These are phyloP conservation scores for Tethea ocularis DNA, from an alignment of 2,888 invertebrate genomes.

Conservation along the genomic window DNA sequence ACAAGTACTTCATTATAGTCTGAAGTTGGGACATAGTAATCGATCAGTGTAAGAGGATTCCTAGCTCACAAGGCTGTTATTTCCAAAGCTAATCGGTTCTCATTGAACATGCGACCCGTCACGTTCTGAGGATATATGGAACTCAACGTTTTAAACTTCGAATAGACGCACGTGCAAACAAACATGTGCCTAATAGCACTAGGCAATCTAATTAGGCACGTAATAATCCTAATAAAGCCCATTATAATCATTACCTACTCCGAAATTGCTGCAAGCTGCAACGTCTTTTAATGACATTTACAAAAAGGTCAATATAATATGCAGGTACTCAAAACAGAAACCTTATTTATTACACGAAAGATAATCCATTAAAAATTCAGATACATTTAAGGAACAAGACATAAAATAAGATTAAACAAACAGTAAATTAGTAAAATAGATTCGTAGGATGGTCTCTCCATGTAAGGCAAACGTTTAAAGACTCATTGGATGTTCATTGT, in stretches of 20 bases:
- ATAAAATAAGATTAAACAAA: conserved; percentile 28
- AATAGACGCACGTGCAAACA: conserved; percentile 45
- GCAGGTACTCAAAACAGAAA: background rate
- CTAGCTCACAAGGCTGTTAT: conserved; percentile 9
- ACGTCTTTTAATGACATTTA: conserved; percentile 26
- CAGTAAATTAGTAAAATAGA: conserved; percentile 51
- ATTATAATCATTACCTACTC: conserved; percentile 10
- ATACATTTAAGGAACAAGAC: conserved; percentile 12
- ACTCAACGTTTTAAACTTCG: conserved; percentile 31
- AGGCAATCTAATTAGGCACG: conserved; percentile 46
- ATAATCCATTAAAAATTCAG: background rate
- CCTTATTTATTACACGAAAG: background rate
- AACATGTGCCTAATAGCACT: conserved; percentile 37
- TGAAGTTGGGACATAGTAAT: background rate
- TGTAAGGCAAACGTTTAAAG: conserved; percentile 55
- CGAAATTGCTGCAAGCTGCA: conserved; percentile 14
- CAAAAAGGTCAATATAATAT: conserved; percentile 28
- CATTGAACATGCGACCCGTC: conserved; percentile 42
- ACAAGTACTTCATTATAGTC: conserved; percentile 17
- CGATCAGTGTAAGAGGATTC: conserved; percentile 11
- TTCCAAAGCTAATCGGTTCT: conserved; percentile 36
- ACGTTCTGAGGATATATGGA: conserved; percentile 39
- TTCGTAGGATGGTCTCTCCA: conserved; percentile 54
- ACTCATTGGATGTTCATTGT: conserved; percentile 63
- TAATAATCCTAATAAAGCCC: conserved; percentile 30